Conservation (phyloP, 2,797 vertebrate genomes). For the Enteromius fasciolatus region DNA sequence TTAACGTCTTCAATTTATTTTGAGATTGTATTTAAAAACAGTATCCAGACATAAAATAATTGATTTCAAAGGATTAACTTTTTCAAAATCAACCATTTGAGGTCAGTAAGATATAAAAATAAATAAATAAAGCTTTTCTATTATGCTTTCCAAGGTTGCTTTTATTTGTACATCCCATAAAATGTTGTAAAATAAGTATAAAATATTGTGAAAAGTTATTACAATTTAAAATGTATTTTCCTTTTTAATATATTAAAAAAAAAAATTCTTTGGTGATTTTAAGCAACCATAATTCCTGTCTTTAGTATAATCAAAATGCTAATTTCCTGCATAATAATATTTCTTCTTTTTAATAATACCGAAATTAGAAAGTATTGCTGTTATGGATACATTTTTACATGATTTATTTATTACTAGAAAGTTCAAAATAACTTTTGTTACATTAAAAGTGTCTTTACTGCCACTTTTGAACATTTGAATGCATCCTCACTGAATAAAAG, state of each 20-base stretch:
- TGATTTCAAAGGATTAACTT: neutral
- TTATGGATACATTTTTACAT: neutral
- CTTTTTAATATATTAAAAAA: neutral
- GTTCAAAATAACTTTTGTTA: neutral
- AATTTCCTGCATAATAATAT: neutral
- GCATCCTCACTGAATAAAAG: neutral
- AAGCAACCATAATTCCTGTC: neutral
- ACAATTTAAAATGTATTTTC: neutral
- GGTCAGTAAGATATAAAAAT: neutral
- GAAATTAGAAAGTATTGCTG: neutral
- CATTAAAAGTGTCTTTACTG: neutral
- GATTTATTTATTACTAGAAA: neutral
- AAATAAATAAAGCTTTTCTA: neutral
- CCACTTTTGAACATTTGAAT: neutral
- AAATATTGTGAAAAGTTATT: neutral
- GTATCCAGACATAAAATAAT: neutral
- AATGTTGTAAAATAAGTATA: neutral
- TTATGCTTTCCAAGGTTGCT: neutral
- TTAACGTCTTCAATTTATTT: neutral
- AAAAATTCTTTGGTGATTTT: neutral
- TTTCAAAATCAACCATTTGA: neutral
- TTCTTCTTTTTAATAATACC: neutral
- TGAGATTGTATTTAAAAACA: constrained; percentile 2
- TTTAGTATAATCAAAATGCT: neutral
- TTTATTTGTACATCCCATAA: neutral